Conservation (phyloP, 2,888 invertebrate genomes). For the Andrena chrysosceles region DNA sequence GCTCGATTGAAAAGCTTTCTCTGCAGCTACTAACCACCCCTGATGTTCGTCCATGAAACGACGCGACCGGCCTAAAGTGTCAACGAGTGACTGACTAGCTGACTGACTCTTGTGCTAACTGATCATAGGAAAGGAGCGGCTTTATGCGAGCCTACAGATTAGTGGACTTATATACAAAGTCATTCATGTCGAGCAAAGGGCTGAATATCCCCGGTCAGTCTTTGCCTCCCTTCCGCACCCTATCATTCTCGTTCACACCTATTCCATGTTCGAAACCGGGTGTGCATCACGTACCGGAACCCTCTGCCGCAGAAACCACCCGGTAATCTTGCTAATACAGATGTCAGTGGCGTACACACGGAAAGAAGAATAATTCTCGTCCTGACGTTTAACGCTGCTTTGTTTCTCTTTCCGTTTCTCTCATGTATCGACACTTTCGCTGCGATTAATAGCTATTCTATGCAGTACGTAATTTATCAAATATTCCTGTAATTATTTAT, state of each 20-base stretch:
- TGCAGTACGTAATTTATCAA: too few relatives aligned
- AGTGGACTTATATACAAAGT: slow-evolving; percentile 81
- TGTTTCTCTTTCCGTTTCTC: slow-evolving; percentile 1
- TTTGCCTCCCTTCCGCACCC: slow-evolving; percentile 31
- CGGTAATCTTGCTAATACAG: slow-evolving; percentile 84
- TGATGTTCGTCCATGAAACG: slow-evolving; percentile 55
- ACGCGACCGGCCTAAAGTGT: slow-evolving; percentile 45
- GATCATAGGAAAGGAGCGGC: slow-evolving; percentile 69
- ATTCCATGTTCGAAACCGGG: slow-evolving; percentile 76
- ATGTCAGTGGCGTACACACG: slow-evolving; percentile 80
- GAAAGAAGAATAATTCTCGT: slow-evolving; percentile 57
- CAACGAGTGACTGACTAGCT: slow-evolving; percentile 61
- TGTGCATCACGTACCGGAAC: slow-evolving; percentile 75
- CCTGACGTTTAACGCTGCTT: slow-evolving; percentile 60
- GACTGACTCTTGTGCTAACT: slow-evolving; percentile 60
- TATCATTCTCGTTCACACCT: slow-evolving; percentile 74
- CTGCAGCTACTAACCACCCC: slow-evolving; percentile 51
- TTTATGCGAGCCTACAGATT: slow-evolving; percentile 82
- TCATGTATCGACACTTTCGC: not conserved
- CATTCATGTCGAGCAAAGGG: slow-evolving; percentile 69
- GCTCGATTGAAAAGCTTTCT: slow-evolving; percentile 28
- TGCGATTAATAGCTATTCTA: not conserved
- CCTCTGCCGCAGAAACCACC: slow-evolving; percentile 69
- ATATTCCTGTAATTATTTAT: too few relatives aligned
- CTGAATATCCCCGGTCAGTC: slow-evolving; percentile 59